Conservation (phyloP, 2,113 vertebrate species). For the Zosterops lateralis region DNA sequence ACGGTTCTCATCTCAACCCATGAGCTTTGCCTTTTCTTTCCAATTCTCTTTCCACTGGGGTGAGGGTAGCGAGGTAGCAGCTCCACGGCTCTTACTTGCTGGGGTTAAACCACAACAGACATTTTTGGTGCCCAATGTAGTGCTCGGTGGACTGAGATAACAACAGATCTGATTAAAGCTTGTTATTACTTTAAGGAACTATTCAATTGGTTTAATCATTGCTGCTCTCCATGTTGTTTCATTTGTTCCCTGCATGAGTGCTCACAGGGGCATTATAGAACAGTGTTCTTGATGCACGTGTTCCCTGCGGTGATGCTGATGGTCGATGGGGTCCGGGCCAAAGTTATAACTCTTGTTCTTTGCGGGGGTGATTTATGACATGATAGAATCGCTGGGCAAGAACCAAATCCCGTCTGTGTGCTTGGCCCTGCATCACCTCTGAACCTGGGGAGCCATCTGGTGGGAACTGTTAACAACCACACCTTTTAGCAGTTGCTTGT, state of each 20-base stretch:
- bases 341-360: not conserved
- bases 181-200: not conserved
- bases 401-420: not conserved
- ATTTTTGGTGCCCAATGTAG: not conserved
- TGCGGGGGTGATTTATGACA: not conserved
- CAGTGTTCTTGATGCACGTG: not conserved
- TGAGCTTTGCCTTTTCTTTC: not conserved
- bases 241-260: not conserved
- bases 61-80: not conserved
- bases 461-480: not conserved
- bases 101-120: not conserved
- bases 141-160: not conserved
- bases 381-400: not conserved
- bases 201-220: not conserved
- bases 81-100: not conserved
- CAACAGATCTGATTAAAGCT: not conserved
- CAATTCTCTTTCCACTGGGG: not conserved
- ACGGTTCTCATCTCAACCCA: not conserved
- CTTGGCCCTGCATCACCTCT: not conserved
- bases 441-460: not conserved
- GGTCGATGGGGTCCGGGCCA: not conserved
- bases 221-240: not conserved
- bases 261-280: rapidly evolving
- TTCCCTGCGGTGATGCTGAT: not conserved
- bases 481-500: not conserved